phyloP scores from a whole-genome alignment of 2,797 vertebrate genomes.

The Chelonia mydas region DNA sequence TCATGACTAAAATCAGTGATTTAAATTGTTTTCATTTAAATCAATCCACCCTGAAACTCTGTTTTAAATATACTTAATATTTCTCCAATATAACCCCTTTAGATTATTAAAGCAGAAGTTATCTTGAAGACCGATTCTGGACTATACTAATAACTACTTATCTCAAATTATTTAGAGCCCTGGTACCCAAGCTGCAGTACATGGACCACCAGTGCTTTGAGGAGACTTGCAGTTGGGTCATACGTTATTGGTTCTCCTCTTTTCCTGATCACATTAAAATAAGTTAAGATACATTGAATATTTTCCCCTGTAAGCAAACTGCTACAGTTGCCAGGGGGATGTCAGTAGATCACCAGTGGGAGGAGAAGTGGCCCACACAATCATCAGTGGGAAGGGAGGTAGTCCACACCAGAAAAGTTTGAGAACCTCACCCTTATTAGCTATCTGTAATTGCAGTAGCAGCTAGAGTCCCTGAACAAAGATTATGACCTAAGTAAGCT shows the following conservation, averaged over 20 bases:
- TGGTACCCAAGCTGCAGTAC: not conserved
- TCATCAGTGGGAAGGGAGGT: not conserved
- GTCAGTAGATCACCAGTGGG: not conserved
- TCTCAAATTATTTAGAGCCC: not conserved
- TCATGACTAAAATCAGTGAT: not conserved
- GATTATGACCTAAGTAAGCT: not conserved
- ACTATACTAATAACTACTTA: not conserved
- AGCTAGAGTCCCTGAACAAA: not conserved
- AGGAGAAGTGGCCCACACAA: not conserved
- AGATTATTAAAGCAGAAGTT: not conserved
- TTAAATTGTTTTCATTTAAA: not conserved
- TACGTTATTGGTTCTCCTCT: not conserved
- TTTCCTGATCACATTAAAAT: not conserved
- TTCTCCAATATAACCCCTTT: not conserved
- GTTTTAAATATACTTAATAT: not conserved
- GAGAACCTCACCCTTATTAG: not conserved
- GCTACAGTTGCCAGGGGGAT: not conserved
- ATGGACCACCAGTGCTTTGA: not conserved
- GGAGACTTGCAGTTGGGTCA: not conserved
- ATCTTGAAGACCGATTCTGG: not conserved
- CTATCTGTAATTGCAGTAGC: not conserved
- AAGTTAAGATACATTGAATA: not conserved
- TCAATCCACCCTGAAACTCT: not conserved
- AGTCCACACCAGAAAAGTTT: not conserved
- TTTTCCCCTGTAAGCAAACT: not conserved